Conservation (phyloP, 2,888 invertebrate species). For the Andricus quercusramuli region DNA sequence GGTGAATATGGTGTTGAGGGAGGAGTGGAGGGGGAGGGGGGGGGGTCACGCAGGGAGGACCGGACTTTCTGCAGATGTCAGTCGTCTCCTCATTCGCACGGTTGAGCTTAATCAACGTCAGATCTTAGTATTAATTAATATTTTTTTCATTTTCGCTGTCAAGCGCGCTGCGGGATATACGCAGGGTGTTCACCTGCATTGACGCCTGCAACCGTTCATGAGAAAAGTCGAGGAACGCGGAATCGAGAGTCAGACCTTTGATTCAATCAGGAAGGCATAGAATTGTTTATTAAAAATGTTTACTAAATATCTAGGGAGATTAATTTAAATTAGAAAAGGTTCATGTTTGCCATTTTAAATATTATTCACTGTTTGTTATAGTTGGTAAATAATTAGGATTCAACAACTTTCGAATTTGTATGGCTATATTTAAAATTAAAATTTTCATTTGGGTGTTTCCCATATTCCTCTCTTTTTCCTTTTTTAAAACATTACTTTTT, state of each 20-base stretch:
- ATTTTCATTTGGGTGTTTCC: not conserved
- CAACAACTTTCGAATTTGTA: no score
- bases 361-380: not conserved
- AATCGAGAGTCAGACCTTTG: slow-evolving; percentile 25
- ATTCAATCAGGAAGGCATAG: slow-evolving; percentile 13
- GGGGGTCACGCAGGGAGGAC: not conserved
- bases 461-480: no score
- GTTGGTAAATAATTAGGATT: no score
- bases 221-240: slow-evolving; percentile 18
- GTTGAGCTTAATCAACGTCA: slow-evolving; percentile 9
- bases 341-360: not conserved
- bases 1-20: no score
- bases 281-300: not conserved
- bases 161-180: slow-evolving; percentile 8
- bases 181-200: slow-evolving; percentile 8
- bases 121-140: slow-evolving; percentile 31
- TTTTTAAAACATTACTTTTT: no score
- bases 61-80: slow-evolving; percentile 16
- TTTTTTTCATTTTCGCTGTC: slow-evolving; percentile 10
- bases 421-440: no score
- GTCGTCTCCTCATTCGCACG: slow-evolving; percentile 14
- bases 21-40: no score
- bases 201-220: slow-evolving; percentile 2
- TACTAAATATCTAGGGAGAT: not conserved
- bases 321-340: not conserved